Evolutionary conservation across 37 sponge, comb jelly and placozoan species (phyloP).

Genomic region (Hormiphora californensis): DNA sequence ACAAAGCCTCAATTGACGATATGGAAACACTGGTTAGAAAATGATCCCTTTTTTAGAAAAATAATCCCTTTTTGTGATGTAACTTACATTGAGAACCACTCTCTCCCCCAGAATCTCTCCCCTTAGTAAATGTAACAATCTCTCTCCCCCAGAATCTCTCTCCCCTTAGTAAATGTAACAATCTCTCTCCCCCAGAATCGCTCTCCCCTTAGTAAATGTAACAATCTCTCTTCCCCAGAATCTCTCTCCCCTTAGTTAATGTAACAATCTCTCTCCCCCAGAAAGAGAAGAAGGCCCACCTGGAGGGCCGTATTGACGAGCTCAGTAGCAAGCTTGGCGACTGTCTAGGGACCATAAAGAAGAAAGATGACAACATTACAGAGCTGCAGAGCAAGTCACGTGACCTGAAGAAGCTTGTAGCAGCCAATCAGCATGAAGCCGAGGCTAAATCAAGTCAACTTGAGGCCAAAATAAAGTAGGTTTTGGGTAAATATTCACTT

Average conservation of each 20-base stretch:
- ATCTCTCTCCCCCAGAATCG: no score
- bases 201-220: no score
- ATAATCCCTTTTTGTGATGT: no score
- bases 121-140: no score
- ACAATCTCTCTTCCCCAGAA: no score
- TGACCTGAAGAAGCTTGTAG: slow-evolving; percentile 25
- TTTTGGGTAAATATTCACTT: no score
- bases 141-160: no score
- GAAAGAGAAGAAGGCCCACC: not conserved
- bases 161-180: no score
- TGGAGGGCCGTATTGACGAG: slow-evolving; percentile 15
- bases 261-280: not conserved
- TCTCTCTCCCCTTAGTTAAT: no score
- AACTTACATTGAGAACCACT: no score
- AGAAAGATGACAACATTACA: slow-evolving; percentile 25
- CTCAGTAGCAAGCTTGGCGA: not conserved
- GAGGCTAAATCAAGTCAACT: not conserved
- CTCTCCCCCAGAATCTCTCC: no score
- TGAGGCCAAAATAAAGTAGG: not conserved
- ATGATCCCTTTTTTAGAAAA: no score
- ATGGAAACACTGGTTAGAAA: not conserved
- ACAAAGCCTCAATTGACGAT: slow-evolving; percentile 18
- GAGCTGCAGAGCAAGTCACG: slow-evolving; percentile 19
- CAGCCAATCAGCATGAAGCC: slow-evolving; percentile 2
- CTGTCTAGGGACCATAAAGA: not conserved